Evolutionary conservation across 2,888 invertebrate genomes (phyloP).

Genomic region (Abrostola tripartita): DNA sequence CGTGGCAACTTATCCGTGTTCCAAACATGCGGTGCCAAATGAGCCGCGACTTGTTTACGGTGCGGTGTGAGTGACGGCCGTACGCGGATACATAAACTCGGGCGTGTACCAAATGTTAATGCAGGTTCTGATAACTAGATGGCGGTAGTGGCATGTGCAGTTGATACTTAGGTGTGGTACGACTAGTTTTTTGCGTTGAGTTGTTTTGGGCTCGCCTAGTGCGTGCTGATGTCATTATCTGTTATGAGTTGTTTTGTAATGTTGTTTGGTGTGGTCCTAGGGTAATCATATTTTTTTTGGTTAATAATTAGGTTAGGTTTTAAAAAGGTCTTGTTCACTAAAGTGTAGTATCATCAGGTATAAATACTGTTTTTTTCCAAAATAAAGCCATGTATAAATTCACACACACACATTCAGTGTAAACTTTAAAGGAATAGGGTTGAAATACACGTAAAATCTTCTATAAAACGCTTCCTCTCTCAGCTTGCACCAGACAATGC

Average conservation of each 20-base stretch:
- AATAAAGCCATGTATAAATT: too few relatives aligned
- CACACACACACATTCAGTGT: too few relatives aligned
- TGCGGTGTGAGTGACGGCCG: slow-evolving; percentile 51
- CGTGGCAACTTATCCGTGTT: slow-evolving; percentile 53
- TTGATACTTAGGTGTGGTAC: neutral
- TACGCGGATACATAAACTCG: slow-evolving; percentile 31
- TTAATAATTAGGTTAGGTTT: too few relatives aligned
- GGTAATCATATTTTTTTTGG: too few relatives aligned
- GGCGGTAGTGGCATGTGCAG: slow-evolving; percentile 11
- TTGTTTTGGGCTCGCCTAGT: neutral
- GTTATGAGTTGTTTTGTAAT: slow-evolving; percentile 12
- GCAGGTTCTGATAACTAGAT: slow-evolving; percentile 31
- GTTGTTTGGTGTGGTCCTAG: too few relatives aligned
- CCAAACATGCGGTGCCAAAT: slow-evolving; percentile 58
- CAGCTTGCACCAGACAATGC: slow-evolving; percentile 16
- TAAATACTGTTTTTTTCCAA: too few relatives aligned
- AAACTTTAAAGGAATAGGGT: too few relatives aligned
- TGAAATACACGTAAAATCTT: too few relatives aligned
- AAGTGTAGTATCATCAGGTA: too few relatives aligned
- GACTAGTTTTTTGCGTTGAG: slow-evolving; percentile 29
- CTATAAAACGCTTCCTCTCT: neutral
- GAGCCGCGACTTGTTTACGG: slow-evolving; percentile 42
- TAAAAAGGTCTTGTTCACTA: too few relatives aligned
- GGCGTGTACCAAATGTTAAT: slow-evolving; percentile 15
- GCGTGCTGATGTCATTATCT: slow-evolving; percentile 31